A percentile compares a stretch with the other conserved stretches of the same genome.
Evolutionary conservation across 2,113 vertebrate genomes (phyloP).

Genomic region (Trichechus manatus): DNA sequence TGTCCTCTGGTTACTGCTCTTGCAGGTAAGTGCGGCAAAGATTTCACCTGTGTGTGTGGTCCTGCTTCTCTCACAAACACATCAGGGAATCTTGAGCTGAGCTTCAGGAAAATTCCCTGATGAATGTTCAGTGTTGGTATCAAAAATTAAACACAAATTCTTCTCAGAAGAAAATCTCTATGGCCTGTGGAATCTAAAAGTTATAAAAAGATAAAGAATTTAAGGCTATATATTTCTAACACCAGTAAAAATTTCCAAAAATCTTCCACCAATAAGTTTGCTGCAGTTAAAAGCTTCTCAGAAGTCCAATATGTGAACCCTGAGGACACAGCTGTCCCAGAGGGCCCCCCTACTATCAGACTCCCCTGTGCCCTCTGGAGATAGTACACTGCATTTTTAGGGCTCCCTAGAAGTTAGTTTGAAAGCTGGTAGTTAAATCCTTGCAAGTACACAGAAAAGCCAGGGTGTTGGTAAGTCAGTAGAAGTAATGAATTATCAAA

Average conservation of each 20-base stretch:
- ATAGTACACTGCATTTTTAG: background rate
- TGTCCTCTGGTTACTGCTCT: constrained; percentile 69
- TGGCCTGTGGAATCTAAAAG: constrained; percentile 97
- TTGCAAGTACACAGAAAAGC: background rate
- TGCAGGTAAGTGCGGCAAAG: constrained; percentile 72
- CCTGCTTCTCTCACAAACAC: constrained; percentile 71
- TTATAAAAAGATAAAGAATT: background rate
- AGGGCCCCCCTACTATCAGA: rapidly evolving
- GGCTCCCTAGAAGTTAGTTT: background rate
- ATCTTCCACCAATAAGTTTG: background rate
- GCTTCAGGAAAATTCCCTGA: constrained; percentile 88
- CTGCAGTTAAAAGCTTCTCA: background rate
- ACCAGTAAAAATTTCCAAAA: background rate
- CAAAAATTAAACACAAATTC: constrained; percentile 94
- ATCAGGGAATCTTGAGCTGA: constrained; percentile 83
- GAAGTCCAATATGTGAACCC: rapidly evolving
- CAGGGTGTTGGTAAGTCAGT: background rate
- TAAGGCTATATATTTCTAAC: background rate
- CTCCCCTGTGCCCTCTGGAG: background rate
- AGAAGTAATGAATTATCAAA: background rate
- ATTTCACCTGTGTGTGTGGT: constrained; percentile 72
- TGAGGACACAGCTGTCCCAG: too few relatives aligned
- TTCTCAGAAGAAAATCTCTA: constrained; percentile 99
- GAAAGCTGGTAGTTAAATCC: background rate
- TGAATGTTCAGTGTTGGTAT: constrained; percentile 89